These are phyloP conservation scores for Eudasyphora cyanicolor DNA, from an alignment of 2,888 invertebrate genomes.

Conservation along the genomic window DNA sequence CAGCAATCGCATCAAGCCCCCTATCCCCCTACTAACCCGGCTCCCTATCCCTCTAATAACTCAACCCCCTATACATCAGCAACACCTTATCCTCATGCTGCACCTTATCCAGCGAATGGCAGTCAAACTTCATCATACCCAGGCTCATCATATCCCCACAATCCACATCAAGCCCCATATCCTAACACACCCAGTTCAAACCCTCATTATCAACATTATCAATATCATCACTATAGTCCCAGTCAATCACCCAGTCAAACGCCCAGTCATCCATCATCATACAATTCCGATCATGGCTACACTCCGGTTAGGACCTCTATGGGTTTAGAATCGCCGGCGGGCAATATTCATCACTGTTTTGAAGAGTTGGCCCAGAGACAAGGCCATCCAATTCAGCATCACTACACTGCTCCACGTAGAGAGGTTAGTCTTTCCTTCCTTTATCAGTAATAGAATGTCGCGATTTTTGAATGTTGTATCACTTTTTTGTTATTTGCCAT, in stretches of 20 bases:
- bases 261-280: slow-evolving; percentile 67
- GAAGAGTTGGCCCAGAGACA: slow-evolving; percentile 73
- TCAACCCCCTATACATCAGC: slow-evolving; percentile 50
- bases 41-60: slow-evolving; percentile 43
- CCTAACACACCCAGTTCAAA: slow-evolving; percentile 51
- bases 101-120: slow-evolving; percentile 63
- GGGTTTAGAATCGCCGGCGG: slow-evolving; percentile 70
- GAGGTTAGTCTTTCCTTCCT: slow-evolving; percentile 78
- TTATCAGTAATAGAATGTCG: background rate
- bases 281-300: slow-evolving; percentile 70
- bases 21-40: slow-evolving; percentile 42
- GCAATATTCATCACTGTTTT: slow-evolving; percentile 73
- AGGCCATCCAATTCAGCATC: slow-evolving; percentile 65
- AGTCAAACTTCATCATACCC: slow-evolving; percentile 68
- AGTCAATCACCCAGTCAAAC: slow-evolving; percentile 51
- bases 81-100: slow-evolving; percentile 45
- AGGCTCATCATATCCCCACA: slow-evolving; percentile 69
- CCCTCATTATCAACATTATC: slow-evolving; percentile 63
- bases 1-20: slow-evolving; percentile 52
- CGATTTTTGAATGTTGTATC: background rate
- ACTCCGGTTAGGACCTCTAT: slow-evolving; percentile 70
- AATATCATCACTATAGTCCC: slow-evolving; percentile 58
- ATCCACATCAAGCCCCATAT: slow-evolving; percentile 65
- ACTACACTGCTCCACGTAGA: slow-evolving; percentile 68
- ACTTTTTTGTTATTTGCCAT: background rate